Conservation (phyloP, 2,797 vertebrate genomes). For the Sciaenops ocellatus region DNA sequence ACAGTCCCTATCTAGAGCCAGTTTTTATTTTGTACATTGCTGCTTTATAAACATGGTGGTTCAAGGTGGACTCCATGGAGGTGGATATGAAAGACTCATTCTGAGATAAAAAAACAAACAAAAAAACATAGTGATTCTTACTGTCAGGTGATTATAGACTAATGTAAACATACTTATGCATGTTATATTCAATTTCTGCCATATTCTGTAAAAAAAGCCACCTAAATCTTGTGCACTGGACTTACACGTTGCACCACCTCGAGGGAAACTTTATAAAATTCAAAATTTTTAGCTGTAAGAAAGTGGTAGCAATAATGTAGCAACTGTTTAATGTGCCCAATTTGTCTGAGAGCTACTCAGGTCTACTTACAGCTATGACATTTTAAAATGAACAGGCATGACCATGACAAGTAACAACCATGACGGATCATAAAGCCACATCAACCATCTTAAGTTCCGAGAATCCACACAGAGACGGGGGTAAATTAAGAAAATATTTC, state of each 20-base stretch:
- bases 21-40: too few species aligned
- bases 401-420: conserved; percentile 40
- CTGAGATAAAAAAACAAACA: too few species aligned
- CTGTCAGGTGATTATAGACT: too few species aligned
- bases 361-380: conserved; percentile 21
- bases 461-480: conserved; percentile 61
- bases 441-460: conserved; percentile 61
- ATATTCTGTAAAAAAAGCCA: too few species aligned
- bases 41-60: too few species aligned
- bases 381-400: conserved; percentile 52
- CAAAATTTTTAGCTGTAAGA: background rate
- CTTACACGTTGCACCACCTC: background rate
- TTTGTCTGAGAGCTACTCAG: conserved; percentile 31
- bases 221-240: too few species aligned
- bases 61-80: too few species aligned
- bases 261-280: background rate
- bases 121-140: too few species aligned
- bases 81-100: too few species aligned
- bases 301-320: conserved; percentile 29
- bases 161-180: too few species aligned
- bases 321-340: conserved; percentile 16
- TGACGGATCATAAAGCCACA: conserved; percentile 61
- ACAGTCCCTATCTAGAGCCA: too few species aligned
- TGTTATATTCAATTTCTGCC: too few species aligned
- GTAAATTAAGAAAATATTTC: conserved; percentile 67